Percentiles rank a stretch among this genome's conserved stretches.
These are phyloP conservation scores for Achlya flavicornis DNA, from an alignment of 2,888 invertebrate genomes.

Conservation along the genomic window DNA sequence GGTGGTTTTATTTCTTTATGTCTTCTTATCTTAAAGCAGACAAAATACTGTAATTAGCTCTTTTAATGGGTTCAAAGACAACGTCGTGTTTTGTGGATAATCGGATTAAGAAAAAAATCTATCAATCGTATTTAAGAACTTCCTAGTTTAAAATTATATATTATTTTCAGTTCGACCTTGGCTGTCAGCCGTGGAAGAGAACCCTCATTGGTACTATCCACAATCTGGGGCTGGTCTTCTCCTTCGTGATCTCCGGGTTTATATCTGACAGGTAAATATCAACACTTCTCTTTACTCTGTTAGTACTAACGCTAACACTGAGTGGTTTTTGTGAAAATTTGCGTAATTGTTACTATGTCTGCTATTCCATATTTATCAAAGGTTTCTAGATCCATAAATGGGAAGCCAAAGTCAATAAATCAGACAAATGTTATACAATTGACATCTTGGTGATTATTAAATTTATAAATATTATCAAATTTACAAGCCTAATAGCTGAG, in stretches of 20 bases:
- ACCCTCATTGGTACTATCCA: constrained; percentile 89
- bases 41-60: not conserved
- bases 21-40: not conserved
- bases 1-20: too few species aligned
- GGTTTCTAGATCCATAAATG: not conserved
- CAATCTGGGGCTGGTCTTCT: constrained; percentile 88
- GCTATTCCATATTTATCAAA: not conserved
- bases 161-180: constrained; percentile 84
- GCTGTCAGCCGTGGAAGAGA: constrained; percentile 88
- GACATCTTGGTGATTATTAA: not conserved
- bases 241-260: constrained; percentile 87
- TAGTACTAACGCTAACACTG: too few species aligned
- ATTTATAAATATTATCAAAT: not conserved
- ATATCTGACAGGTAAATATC: constrained; percentile 88
- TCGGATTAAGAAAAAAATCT: not conserved
- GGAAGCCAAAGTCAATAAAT: not conserved
- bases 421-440: not conserved
- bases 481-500: not conserved
- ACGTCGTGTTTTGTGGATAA: not conserved
- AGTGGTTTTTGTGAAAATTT: too few species aligned
- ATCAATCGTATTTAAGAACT: constrained; percentile 1
- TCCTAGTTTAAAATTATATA: not conserved
- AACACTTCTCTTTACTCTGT: not conserved
- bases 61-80: constrained; percentile 1
- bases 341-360: not conserved